These are phyloP conservation scores for Lagopus leucura DNA, from an alignment of 2,113 vertebrate genomes.

Conservation along the genomic window DNA sequence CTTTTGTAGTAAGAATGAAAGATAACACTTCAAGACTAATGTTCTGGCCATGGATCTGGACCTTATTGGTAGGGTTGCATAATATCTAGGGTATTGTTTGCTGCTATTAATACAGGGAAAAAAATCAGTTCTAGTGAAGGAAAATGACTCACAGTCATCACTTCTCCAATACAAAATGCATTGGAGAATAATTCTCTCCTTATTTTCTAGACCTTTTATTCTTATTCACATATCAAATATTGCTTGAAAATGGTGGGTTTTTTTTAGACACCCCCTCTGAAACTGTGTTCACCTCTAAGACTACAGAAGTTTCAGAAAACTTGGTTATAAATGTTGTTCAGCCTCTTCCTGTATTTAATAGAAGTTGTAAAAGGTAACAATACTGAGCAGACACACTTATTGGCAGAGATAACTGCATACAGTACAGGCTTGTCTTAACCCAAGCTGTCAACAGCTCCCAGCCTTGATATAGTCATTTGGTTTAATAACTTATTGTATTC, in stretches of 20 bases:
- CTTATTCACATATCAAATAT: background rate
- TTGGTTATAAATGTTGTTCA: background rate
- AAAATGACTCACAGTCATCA: background rate
- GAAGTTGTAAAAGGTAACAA: background rate
- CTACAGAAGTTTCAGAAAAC: background rate
- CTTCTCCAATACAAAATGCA: background rate
- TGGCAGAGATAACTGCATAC: background rate
- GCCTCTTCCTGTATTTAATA: background rate
- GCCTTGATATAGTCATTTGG: rapidly evolving
- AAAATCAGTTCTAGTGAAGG: background rate
- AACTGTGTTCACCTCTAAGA: background rate
- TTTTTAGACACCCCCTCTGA: background rate
- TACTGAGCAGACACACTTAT: background rate
- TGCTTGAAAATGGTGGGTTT: background rate
- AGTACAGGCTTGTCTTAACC: background rate
- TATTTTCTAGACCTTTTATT: background rate
- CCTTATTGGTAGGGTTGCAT: background rate
- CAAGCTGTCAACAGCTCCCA: background rate
- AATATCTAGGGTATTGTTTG: background rate
- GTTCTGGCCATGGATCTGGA: background rate
- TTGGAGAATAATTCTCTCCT: background rate
- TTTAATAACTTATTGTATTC: background rate
- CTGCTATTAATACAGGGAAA: background rate
- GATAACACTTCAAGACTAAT: background rate
- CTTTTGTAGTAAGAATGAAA: background rate